Evolutionary conservation across 2,888 invertebrate genomes (phyloP).

Genomic region (Eupeodes luniger): DNA sequence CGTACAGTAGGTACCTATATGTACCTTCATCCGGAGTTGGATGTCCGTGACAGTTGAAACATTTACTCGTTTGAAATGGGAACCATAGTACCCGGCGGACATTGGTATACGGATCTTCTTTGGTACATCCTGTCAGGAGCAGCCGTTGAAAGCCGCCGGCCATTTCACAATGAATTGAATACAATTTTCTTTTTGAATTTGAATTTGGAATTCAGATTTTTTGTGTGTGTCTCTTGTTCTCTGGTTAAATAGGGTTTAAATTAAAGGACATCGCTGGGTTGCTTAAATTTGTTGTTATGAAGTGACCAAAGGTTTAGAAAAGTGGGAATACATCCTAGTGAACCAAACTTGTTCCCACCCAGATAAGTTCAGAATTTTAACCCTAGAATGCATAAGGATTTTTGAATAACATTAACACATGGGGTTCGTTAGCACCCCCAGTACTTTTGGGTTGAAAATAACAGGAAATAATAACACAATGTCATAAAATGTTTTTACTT

Average conservation of each 20-base stretch:
- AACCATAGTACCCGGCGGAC: conserved; percentile 41
- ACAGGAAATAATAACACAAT: too few species aligned
- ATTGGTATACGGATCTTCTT: conserved; percentile 48
- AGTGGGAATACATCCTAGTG: too few species aligned
- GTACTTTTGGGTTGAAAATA: too few species aligned
- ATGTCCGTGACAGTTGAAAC: conserved; percentile 74
- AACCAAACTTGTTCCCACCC: too few species aligned
- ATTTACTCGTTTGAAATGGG: conserved; percentile 55
- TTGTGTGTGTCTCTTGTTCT: conserved; percentile 8
- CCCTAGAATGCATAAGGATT: too few species aligned
- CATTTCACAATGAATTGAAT: conserved; percentile 78
- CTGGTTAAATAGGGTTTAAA: not conserved
- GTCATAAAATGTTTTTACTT: too few species aligned
- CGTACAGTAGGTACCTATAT: not conserved
- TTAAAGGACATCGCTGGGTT: not conserved
- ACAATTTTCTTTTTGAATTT: conserved; percentile 76
- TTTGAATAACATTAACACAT: too few species aligned
- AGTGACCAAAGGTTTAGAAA: too few species aligned
- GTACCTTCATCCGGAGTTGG: conserved; percentile 49
- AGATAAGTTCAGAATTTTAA: too few species aligned
- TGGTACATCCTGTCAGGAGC: conserved; percentile 71
- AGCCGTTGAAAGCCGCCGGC: conserved; percentile 74
- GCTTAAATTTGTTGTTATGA: not conserved
- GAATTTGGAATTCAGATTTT: conserved; percentile 47
- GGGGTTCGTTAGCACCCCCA: too few species aligned